phyloP scores from a whole-genome alignment of 2,888 invertebrate species.

The Eupsilia transversa region DNA sequence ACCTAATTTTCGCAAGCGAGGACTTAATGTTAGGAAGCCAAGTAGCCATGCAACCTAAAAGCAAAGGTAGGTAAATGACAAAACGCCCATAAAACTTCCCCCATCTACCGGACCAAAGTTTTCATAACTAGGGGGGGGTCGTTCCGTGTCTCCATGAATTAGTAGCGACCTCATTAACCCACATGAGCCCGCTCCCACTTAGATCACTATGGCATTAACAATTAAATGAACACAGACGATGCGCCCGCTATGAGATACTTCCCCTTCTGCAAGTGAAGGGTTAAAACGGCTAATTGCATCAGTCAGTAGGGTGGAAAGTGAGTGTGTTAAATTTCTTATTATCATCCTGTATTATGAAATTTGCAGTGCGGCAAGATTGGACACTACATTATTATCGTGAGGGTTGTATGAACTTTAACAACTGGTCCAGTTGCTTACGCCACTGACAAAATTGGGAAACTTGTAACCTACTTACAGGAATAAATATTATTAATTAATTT shows the following conservation, averaged over 20 bases:
- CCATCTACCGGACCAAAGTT: slow-evolving; percentile 72
- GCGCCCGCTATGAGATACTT: slow-evolving; percentile 67
- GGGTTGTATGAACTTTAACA: background rate
- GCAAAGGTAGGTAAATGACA: slow-evolving; percentile 73
- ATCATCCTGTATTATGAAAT: slow-evolving; percentile 43
- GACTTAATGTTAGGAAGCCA: slow-evolving; percentile 64
- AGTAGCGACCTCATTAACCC: slow-evolving; percentile 88
- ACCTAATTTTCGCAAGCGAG: slow-evolving; percentile 65
- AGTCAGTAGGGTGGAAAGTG: slow-evolving; percentile 57
- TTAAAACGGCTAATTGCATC: slow-evolving; percentile 67
- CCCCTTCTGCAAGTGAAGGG: slow-evolving; percentile 63
- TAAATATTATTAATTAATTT: background rate
- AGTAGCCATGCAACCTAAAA: slow-evolving; percentile 73
- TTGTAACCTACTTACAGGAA: background rate
- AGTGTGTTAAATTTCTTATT: slow-evolving; percentile 51
- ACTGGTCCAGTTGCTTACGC: background rate
- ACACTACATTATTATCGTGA: slow-evolving; percentile 8
- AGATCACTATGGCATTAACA: slow-evolving; percentile 85
- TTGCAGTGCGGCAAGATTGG: slow-evolving; percentile 41
- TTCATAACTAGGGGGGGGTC: slow-evolving; percentile 77
- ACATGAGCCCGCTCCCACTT: slow-evolving; percentile 79
- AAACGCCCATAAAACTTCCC: slow-evolving; percentile 70
- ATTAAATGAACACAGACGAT: slow-evolving; percentile 81
- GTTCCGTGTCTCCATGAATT: slow-evolving; percentile 85
- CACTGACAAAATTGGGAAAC: background rate